Evolutionary conservation across 1,140 invertebrate genomes (phyloP), one percentile per base, ranked within the genome.

Genomic region (Listronotus bonariensis): DNA sequence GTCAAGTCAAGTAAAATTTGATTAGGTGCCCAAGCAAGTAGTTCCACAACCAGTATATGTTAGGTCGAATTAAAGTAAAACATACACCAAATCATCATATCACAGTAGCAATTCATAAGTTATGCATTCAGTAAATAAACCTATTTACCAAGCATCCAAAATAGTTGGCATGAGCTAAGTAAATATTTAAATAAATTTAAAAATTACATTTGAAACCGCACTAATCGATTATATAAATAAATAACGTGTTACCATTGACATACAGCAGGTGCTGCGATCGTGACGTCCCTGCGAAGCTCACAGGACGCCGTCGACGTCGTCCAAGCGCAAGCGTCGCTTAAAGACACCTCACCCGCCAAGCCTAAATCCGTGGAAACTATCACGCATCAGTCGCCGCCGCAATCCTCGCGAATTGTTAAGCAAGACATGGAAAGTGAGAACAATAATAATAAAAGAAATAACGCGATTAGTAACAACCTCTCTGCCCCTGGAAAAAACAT

Each of bases 261-360:
- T 68, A 56, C 68, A 78, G 74, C 75, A 78, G 76, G 74, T 76
- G 71, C 54, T 76, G 69, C 72, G 68, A 56, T 65, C 68, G 57
- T 77, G 72, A 75, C 75, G 71, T 70, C 71, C 43, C 53, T 62
- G 36, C 55, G 52, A 26, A 15, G 36, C 52, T 15, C 57, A 31
- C 14, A n/a, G 11, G 40, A 55, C 48, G 63, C 34, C 63, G 59
- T 40, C 64, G 65, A 59, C 65, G 54, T 38, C 64, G 40, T 32
- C 53, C 54, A 62, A 42, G 68, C 70, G 68, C 72, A 72, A 45
- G 42, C 60, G 48, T 49, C 65, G 49, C 46, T 58, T 67, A 64
- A 64, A 67, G 69, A 62, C 68, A 68, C 58, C 71, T 72, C 65
- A 68, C 61, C 57, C 54, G 58, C 31, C 55, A 31, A n/a, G n/a